Conservation (phyloP, 2,888 invertebrate genomes). For the Cenopis cana region DNA sequence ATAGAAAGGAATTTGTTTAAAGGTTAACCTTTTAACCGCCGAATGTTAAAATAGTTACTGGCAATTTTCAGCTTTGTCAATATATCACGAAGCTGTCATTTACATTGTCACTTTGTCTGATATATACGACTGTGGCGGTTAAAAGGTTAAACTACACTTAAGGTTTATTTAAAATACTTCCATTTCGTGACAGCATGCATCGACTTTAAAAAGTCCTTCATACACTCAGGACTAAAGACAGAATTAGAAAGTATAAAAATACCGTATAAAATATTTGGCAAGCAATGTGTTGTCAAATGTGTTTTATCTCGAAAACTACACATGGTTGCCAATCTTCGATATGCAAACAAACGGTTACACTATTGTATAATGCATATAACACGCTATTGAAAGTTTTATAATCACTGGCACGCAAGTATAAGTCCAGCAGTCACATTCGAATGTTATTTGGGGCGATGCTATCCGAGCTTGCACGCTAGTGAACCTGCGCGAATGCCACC, state of each 20-base stretch:
- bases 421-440: no score
- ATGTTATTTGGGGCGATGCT: no score
- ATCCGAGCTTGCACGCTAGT: no score
- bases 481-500: no score
- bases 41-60: no score
- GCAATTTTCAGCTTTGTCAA: no score
- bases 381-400: background rate
- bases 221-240: background rate
- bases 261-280: background rate
- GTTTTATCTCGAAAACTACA: background rate
- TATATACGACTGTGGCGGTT: no score
- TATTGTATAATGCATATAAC: background rate
- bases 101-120: no score
- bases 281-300: background rate
- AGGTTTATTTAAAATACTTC: background rate
- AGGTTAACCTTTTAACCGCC: no score
- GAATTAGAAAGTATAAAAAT: no score
- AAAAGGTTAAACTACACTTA: background rate
- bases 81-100: no score
- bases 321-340: background rate
- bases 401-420: no score
- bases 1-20: background rate
- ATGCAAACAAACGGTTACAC: background rate
- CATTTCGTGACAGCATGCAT: background rate
- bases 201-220: background rate